These are phyloP conservation scores for Rotaria sp. DNA, from an alignment of 2,888 invertebrate genomes.

Conservation along the genomic window DNA sequence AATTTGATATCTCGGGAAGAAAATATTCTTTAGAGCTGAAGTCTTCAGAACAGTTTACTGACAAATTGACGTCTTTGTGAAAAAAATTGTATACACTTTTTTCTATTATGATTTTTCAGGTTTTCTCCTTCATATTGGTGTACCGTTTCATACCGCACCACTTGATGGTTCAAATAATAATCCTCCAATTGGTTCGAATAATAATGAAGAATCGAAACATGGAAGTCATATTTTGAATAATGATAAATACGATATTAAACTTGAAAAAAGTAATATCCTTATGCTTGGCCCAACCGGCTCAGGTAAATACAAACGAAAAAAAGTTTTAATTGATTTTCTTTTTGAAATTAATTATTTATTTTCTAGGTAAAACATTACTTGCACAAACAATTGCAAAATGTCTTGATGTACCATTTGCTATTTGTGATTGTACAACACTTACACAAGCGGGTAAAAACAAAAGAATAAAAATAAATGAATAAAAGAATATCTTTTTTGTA, in stretches of 20 bases:
- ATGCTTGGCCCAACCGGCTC: slow-evolving; percentile 92
- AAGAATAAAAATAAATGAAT: slow-evolving; percentile 71
- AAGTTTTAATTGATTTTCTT: neutral
- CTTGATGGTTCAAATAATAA: slow-evolving; percentile 23
- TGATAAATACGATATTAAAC: slow-evolving; percentile 67
- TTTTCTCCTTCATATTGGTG: neutral
- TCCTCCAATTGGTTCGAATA: slow-evolving; percentile 12
- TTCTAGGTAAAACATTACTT: slow-evolving; percentile 70
- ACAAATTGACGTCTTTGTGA: no score
- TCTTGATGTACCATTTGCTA: slow-evolving; percentile 95
- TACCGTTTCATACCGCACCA: slow-evolving; percentile 22
- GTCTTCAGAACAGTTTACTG: no score
- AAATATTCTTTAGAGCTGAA: no score
- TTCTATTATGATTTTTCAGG: neutral
- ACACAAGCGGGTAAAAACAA: slow-evolving; percentile 50
- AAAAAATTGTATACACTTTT: neutral
- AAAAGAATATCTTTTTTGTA: neutral
- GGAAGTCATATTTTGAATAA: slow-evolving; percentile 72
- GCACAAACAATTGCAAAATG: slow-evolving; percentile 95
- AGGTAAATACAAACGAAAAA: slow-evolving; percentile 49
- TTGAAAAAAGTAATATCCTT: slow-evolving; percentile 82
- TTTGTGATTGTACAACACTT: slow-evolving; percentile 75
- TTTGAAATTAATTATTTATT: slow-evolving; percentile 59
- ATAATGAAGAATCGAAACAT: slow-evolving; percentile 24
- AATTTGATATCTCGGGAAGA: no score